phyloP scores from a whole-genome alignment of 2,797 vertebrate genomes.

The Rhinogobio ventralis region DNA sequence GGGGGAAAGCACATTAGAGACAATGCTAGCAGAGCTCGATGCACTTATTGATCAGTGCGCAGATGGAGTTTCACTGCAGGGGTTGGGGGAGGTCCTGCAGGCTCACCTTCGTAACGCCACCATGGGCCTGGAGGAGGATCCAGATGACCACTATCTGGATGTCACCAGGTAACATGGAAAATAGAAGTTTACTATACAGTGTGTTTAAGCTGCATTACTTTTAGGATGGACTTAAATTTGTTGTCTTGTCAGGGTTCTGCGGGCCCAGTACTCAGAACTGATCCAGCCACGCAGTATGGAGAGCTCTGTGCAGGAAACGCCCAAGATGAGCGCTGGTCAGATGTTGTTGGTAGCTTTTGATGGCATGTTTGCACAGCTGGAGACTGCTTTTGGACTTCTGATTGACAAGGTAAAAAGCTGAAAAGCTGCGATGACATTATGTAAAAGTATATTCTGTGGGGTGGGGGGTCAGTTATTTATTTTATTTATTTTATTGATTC shows the following conservation, averaged over 20 bases:
- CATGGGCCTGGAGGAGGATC: constrained; percentile 89
- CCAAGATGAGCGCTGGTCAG: constrained; percentile 98
- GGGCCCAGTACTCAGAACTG: constrained; percentile 95
- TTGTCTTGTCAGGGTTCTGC: constrained; percentile 82
- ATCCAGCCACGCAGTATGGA: constrained; percentile 92
- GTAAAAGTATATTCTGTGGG: no score
- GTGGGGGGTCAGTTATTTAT: no score
- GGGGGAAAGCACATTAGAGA: constrained; percentile 92
- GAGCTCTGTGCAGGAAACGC: constrained; percentile 88
- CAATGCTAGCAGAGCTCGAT: constrained; percentile 92
- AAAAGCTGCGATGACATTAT: no score
- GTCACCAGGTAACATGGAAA: constrained; percentile 82
- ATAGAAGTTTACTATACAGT: no score
- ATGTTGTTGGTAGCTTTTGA: constrained; percentile 98
- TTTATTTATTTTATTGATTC: not conserved
- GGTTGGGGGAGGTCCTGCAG: constrained; percentile 87
- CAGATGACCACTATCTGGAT: constrained; percentile 88
- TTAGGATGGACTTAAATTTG: not conserved
- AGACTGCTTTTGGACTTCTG: constrained; percentile 93
- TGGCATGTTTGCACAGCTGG: constrained; percentile 99
- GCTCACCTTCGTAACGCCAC: constrained; percentile 83
- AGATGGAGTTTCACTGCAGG: constrained; percentile 90
- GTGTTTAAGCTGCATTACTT: not conserved
- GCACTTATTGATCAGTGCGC: constrained; percentile 93
- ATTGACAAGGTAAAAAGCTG: constrained; percentile 89